phyloP scores from a whole-genome alignment of 2,113 vertebrate species.

The Poicephalus gulielmi region DNA sequence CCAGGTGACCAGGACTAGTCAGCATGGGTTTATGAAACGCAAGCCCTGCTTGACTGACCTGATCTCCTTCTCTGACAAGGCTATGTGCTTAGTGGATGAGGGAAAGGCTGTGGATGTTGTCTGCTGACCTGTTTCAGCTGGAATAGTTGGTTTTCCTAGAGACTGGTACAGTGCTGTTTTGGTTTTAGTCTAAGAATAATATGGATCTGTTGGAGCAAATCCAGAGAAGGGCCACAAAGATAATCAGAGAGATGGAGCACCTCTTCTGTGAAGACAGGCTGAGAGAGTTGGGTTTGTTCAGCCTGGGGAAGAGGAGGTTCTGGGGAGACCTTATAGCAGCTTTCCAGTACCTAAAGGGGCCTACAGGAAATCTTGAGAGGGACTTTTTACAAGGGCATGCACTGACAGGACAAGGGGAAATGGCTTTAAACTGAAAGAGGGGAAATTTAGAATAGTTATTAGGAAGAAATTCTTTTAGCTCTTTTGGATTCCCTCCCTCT shows the following conservation, averaged over 20 bases:
- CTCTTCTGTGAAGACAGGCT: neutral
- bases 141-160: neutral
- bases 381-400: neutral
- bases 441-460: neutral
- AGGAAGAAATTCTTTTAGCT: neutral
- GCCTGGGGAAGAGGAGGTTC: neutral
- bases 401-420: neutral
- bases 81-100: neutral
- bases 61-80: neutral
- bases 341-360: neutral
- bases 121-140: neutral
- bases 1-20: neutral
- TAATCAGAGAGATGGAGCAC: neutral
- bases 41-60: neutral
- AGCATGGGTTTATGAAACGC: neutral
- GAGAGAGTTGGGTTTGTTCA: neutral
- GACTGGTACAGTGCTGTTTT: neutral
- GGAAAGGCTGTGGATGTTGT: neutral
- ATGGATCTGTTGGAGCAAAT: neutral
- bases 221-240: neutral
- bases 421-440: neutral
- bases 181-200: neutral
- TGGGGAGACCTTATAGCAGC: neutral
- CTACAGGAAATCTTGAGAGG: neutral
- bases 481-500: conserved; percentile 23